Conservation (phyloP, 2,113 vertebrate genomes). For the Myrmophylax atrothorax region DNA sequence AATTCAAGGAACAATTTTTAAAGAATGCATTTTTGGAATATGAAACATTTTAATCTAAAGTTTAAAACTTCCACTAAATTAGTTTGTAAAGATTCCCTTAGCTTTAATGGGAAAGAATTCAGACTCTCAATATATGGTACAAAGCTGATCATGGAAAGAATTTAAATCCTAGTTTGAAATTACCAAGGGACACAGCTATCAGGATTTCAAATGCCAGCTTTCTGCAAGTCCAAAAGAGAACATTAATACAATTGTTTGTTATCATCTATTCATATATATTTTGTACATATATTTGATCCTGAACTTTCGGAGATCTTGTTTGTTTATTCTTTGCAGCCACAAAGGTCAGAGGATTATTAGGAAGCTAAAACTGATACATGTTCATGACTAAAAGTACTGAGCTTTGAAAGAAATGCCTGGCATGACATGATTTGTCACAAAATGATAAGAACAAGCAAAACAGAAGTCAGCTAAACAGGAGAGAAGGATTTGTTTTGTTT, state of each 20-base stretch:
- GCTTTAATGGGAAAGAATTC: neutral
- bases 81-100: neutral
- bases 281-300: neutral
- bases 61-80: neutral
- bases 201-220: neutral
- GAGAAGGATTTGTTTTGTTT: conserved; percentile 8
- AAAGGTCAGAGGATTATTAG: neutral
- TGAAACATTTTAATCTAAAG: neutral
- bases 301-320: neutral
- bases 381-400: neutral
- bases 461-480: neutral
- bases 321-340: neutral
- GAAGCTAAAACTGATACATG: neutral
- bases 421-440: neutral
- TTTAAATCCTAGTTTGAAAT: neutral
- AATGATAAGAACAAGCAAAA: conserved; percentile 1
- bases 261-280: neutral
- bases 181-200: neutral
- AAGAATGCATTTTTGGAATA: neutral
- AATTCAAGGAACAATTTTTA: neutral
- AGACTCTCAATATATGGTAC: neutral
- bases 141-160: neutral
- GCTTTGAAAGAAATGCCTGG: neutral
- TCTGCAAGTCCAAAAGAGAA: neutral
- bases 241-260: neutral